Evolutionary conservation across 1,140 invertebrate species (phyloP).

Genomic region (Caenorhabditis briggsae): DNA sequence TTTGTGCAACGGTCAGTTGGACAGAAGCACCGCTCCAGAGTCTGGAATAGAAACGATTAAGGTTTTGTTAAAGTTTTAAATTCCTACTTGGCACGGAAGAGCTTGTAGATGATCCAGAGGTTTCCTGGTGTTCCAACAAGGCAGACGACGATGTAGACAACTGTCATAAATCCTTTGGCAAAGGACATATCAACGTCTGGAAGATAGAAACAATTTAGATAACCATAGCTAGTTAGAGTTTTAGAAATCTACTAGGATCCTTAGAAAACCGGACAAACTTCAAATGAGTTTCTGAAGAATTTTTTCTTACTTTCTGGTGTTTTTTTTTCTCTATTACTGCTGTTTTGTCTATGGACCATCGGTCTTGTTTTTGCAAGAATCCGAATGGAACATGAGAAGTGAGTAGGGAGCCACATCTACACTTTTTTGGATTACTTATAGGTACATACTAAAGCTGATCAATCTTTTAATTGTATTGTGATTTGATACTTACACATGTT

Average conservation of each 20-base stretch:
- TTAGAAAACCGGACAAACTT: too few species aligned
- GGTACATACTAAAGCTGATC: too few species aligned
- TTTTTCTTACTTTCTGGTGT: too few species aligned
- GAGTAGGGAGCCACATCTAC: too few species aligned
- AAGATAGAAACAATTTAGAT: background rate
- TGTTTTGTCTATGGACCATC: background rate
- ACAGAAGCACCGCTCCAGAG: conserved; percentile 53
- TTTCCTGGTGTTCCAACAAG: conserved; percentile 59
- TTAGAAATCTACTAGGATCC: too few species aligned
- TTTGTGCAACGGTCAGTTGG: conserved; percentile 57
- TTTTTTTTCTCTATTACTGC: background rate
- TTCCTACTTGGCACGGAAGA: conserved; percentile 48
- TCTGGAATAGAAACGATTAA: background rate
- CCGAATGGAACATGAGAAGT: too few species aligned
- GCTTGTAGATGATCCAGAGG: conserved; percentile 61
- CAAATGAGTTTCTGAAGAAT: background rate
- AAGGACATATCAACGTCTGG: conserved; percentile 49
- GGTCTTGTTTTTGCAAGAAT: background rate
- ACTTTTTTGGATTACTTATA: too few species aligned
- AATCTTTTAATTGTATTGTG: too few species aligned
- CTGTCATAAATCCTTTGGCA: conserved; percentile 57
- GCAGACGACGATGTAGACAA: conserved; percentile 58
- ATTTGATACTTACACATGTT: too few species aligned
- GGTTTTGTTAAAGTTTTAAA: background rate
- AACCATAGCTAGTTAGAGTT: too few species aligned